phyloP scores from a whole-genome alignment of 2,888 invertebrate species.

The Pammene fasciana region DNA sequence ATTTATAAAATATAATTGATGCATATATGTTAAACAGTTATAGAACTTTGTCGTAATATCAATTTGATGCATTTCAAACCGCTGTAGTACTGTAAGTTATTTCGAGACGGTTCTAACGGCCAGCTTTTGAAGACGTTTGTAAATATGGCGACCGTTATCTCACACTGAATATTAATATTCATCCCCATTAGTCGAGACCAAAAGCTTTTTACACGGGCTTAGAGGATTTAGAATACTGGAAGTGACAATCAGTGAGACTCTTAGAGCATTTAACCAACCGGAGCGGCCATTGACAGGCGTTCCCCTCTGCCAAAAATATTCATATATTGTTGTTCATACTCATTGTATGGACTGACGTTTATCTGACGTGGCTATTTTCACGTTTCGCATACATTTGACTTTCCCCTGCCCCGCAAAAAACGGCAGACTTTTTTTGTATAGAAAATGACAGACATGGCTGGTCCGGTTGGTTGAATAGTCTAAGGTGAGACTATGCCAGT shows the following conservation, averaged over 20 bases:
- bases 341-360: too few species aligned
- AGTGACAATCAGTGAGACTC: not conserved
- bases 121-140: slow-evolving; percentile 34
- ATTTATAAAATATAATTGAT: slow-evolving; percentile 15
- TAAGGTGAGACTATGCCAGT: too few species aligned
- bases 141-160: slow-evolving; percentile 57
- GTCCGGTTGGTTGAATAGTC: too few species aligned
- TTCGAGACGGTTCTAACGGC: slow-evolving; percentile 1
- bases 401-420: too few species aligned
- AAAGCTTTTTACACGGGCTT: slow-evolving; percentile 57
- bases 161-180: slow-evolving; percentile 65
- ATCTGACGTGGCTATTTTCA: too few species aligned
- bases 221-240: slow-evolving; percentile 3
- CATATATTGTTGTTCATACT: too few species aligned
- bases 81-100: not conserved
- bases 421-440: too few species aligned
- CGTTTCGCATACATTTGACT: too few species aligned
- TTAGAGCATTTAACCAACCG: too few species aligned
- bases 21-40: not conserved
- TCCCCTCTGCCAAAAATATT: too few species aligned
- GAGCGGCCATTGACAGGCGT: too few species aligned
- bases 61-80: not conserved
- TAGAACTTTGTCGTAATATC: slow-evolving; percentile 5
- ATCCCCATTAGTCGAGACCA: slow-evolving; percentile 61
- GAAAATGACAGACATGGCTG: too few species aligned